These are phyloP conservation scores for Leucopsar rothschildi DNA, from an alignment of 2,113 vertebrate species.

Conservation along the genomic window DNA sequence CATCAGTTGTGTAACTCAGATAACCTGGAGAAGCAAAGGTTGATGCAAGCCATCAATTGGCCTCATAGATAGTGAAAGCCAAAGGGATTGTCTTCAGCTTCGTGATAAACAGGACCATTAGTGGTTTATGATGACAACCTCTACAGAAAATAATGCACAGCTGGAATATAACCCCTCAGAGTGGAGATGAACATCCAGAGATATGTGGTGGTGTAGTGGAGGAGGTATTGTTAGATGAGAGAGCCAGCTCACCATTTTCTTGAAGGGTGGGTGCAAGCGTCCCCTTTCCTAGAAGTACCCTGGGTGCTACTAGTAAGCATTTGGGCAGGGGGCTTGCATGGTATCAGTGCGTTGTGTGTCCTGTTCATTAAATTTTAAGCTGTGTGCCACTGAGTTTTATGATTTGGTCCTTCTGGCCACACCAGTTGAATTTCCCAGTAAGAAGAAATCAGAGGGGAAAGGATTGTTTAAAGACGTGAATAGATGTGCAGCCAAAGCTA, in stretches of 20 bases:
- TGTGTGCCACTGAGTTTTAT: neutral
- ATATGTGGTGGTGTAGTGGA: accelerated
- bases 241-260: neutral
- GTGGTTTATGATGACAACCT: neutral
- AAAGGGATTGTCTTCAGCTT: neutral
- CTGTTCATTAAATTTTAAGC: neutral
- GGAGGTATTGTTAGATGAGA: accelerated
- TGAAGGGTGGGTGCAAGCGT: accelerated
- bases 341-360: accelerated
- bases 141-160: neutral
- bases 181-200: neutral
- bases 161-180: neutral
- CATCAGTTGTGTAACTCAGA: accelerated
- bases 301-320: neutral
- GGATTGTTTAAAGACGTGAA: neutral
- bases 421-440: neutral
- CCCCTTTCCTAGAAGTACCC: too few species aligned
- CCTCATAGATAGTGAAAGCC: neutral
- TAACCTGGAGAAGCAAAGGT: neutral
- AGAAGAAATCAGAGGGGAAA: neutral
- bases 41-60: neutral
- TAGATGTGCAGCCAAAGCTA: neutral
- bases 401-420: neutral
- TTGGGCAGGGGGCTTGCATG: neutral
- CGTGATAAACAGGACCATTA: neutral